Conservation (phyloP, 2,113 vertebrate genomes). For the Lamprotornis superbus region DNA sequence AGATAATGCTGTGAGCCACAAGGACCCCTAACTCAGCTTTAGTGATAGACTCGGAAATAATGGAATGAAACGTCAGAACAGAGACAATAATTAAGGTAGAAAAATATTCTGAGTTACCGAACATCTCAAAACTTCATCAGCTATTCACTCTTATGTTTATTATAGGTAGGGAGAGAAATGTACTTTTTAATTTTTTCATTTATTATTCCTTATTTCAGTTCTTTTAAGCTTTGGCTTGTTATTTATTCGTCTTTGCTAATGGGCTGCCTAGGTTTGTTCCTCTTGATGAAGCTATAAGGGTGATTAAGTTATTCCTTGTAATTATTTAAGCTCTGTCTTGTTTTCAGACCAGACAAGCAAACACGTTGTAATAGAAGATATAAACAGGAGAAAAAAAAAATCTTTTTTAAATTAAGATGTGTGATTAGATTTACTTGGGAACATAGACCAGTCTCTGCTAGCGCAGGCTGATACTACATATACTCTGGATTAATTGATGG, state of each 20-base stretch:
- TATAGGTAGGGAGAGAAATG: not conserved
- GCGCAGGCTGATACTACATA: not conserved
- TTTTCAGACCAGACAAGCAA: not conserved
- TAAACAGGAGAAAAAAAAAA: not conserved
- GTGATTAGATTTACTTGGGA: not conserved
- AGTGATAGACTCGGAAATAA: not conserved
- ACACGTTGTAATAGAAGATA: not conserved
- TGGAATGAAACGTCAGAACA: not conserved
- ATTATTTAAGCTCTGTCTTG: not conserved
- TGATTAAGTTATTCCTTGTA: not conserved
- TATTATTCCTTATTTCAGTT: not conserved
- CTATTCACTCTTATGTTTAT: not conserved
- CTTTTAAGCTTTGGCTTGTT: not conserved
- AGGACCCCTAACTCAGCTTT: not conserved
- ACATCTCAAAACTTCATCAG: not conserved
- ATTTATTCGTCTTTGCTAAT: not conserved
- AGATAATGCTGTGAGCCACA: not conserved
- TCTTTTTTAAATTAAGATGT: not conserved
- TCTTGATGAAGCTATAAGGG: not conserved
- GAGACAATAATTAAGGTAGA: not conserved
- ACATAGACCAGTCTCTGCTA: not conserved
- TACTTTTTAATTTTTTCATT: not conserved
- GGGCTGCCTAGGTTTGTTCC: not conserved
- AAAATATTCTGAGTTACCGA: not conserved
- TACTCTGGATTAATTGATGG: not conserved